Base-by-base conservation (phyloP, 1,140 invertebrate species). In the Maniola jurtina region DNA sequence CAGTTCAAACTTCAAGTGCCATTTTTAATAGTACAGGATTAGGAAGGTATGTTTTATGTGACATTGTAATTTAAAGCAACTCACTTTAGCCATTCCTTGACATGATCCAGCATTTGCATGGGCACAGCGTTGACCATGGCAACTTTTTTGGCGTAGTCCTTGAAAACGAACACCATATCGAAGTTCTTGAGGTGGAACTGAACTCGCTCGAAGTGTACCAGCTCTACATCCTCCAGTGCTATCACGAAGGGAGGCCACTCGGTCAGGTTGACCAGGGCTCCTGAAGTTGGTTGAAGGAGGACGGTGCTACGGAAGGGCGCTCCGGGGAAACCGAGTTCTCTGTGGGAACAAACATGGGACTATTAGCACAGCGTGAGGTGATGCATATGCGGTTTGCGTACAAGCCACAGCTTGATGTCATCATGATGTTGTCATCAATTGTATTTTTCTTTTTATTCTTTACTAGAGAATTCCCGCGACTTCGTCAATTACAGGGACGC, bases 241-340 rank as follows among this genome's bases (percentile, higher is more conserved):
- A 99, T 98, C 11, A 99, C 98, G 92, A 99, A 99, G 76, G 98
- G 98, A 47, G 99, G 99, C 98, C 98, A 99, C 93, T 99, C 99
- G 0, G 97, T 99, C 0, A 99, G 93, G 91, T 99, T 99, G 7
- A 99, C 98, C 40, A 99, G 92, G 73, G 97, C 99, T 10, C 97
- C 97, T 57, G 97, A 98, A 0, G 99, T 99, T 0, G 99, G 99
- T 89, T 99, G 98, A 1, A 99, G 92, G 7, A 98, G 93, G 1
- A 99, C 98, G 15, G 98, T 99, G 76, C 97, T 98, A 73, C 98
- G 94, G 92, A 95, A 99, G 0, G 99, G 99, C n/a, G 97, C 98
- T 67, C 99, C 99, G 71, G 97, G 97, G 89, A 99, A 99, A 60
- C 98, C 98, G 15, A 99, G 91, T 73, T 99, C 98, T 92, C 98